Base-by-base conservation (phyloP, 2,797 vertebrate species). In the Schizopygopsis pylzovi region DNA sequence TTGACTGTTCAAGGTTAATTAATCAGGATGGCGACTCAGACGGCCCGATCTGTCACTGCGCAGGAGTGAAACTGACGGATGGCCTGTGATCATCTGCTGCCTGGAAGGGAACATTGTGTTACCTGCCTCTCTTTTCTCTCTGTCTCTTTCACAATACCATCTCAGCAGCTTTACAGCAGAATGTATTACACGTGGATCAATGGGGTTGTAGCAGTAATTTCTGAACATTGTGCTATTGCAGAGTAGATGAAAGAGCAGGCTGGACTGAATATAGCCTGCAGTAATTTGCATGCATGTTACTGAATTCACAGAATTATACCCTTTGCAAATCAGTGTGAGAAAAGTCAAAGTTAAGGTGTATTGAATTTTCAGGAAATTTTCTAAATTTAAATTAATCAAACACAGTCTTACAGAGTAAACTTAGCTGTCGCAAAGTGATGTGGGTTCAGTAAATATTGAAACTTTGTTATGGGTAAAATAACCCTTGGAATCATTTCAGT, bases 21-120 rank as follows among this genome's bases (percentile, higher is more conserved):
- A 82, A 41, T 75, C 67, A 80, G 86, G 86, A 75, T 84, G 83
- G 79, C 68, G n/a, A 28, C 65, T 82, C 88, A 82, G 61, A 85
- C 39, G 33, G 39, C 80, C 47, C 75, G 43, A 59, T 85, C 79
- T 59, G 80, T 83, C 88, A 75, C 22, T 4, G 63, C 47, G 28
- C 16, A 20, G 45, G 45, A 77, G 70, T 52, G 73, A 88, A 65
- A 73, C 45, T 79, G 80, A 88, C 45, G 39, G 80, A 75, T 80
- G 47, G 78, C 87, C 65, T 6, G 4, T 71, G 52, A 85, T 75
- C 76, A 84, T 80, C 45, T 80, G 63, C 86, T 61, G 59, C n/a
- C 78, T 81, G 63, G 59, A 56, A 39, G 25, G 39, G 43, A 84
- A 79, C 63, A 43, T 11, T 16, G 61, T 47, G 61, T 37, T 63